These are phyloP conservation scores for Leptoteleia sp. DNA, from an alignment of 1,140 invertebrate genomes.

Conservation along the genomic window DNA sequence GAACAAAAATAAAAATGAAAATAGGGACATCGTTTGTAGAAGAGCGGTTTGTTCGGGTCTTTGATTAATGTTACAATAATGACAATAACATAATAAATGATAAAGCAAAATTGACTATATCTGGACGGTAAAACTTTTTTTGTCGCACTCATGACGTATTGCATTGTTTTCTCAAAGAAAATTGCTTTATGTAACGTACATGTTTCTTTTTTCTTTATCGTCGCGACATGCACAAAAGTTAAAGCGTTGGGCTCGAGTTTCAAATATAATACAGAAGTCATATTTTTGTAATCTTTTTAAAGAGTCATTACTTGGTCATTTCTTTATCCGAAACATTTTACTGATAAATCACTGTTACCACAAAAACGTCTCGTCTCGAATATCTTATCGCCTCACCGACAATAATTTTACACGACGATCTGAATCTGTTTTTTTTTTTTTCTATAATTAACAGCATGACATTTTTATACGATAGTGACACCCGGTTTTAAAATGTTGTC, in stretches of 20 bases:
- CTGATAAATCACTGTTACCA: constrained; percentile 54
- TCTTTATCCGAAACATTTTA: constrained; percentile 43
- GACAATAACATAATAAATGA: too few species aligned
- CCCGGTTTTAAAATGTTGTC: not conserved
- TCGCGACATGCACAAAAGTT: not conserved
- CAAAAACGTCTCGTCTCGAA: constrained; percentile 41
- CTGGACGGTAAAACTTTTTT: too few species aligned
- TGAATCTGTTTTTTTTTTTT: too few species aligned
- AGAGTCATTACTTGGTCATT: constrained; percentile 45
- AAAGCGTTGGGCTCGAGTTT: not conserved
- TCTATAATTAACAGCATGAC: constrained; percentile 14
- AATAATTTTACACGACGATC: constrained; percentile 43
- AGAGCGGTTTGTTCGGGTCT: too few species aligned
- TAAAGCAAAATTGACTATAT: too few species aligned
- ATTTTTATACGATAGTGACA: not conserved
- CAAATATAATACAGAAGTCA: constrained; percentile 23
- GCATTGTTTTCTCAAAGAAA: not conserved
- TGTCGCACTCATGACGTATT: too few species aligned
- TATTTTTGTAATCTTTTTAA: constrained; percentile 39
- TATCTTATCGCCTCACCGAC: constrained; percentile 58
- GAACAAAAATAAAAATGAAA: too few species aligned
- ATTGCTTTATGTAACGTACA: not conserved
- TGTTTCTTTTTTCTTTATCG: not conserved
- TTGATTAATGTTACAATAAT: too few species aligned
- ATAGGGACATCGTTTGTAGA: too few species aligned